Base-by-base conservation (phyloP, 2,113 vertebrate genomes). In the Ovibos moschatus region DNA sequence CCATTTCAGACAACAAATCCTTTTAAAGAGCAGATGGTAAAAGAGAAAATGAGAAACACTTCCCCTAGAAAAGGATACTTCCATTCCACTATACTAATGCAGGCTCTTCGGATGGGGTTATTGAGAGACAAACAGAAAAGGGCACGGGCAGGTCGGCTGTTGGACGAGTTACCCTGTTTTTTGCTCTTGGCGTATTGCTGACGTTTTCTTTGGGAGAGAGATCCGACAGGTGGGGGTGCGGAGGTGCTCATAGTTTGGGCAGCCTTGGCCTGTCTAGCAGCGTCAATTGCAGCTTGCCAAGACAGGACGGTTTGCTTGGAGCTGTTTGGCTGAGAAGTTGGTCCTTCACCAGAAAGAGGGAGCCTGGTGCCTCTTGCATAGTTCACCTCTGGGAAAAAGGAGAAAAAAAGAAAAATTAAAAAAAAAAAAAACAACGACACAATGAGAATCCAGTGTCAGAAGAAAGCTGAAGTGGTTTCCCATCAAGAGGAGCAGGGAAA, bases 71-170 rank as follows among this genome's bases (percentile, higher is more conserved):
- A 99, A 99, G 99, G 99, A 99, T 99, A 99, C 99, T 99, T 99
- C 99, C 99, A 99, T 99, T 99, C 99, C 99, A 99, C 99, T 98
- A 99, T 99, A 99, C 99, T 99, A 99, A 99, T 99, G 99, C 99
- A 99, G 99, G 99, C 99, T 99, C 99, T 99, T 98, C 99, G 99
- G 99, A 99, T 99, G 97, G 99, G 99, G 98, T 99, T 99, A 98
- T 99, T 99, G 98, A 99, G 99, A 87, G 99, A 99, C 98, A 99
- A 99, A 98, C 99, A 99, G 99, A 99, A 99, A 96, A 99, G 99
- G 98, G 99, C 99, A 50, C 99, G 99, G 89, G 99, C 99, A 74
- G 99, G 99, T 98, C 99, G 99, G 98, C 99, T 99, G 99, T 99
- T 99, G 91, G 99, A 99, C 0, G 99, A 99, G 94, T 99, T 99